Base-by-base conservation (phyloP, 2,113 vertebrate species). In the Meriones unguiculatus region DNA sequence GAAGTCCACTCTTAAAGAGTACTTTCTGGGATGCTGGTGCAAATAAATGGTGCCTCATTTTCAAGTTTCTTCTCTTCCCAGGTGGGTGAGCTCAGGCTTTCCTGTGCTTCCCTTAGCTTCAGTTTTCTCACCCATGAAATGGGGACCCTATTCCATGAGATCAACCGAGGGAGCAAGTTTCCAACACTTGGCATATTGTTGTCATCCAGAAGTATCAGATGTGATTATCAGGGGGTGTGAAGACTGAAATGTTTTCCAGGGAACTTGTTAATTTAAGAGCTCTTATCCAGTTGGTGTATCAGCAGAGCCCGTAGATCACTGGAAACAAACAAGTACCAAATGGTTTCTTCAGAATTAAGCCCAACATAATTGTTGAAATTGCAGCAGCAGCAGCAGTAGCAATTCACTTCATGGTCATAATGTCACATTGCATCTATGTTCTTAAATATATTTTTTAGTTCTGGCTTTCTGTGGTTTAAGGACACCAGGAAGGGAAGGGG, bases 371-470 rank as follows among this genome's bases (percentile, higher is more conserved):
- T 82, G 77, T 78, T 96, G 73, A 92, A 95, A 96, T 94, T 72
- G 67, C 6, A 5, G 67, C 52, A 81, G 18, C 8, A 82, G 67
- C 54, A 90, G 85, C 22, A 87, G 80, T 24, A 91, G 70, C 52
- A 91, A 86, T 90, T 95, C 82, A 84, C 35, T 96, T 92, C 67
- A 87, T 92, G 73, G 72, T 92, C 96, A n/a, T 86, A 94, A 96
- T 93, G 85, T 92, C 94, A 81, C 81, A 46, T 85, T 59, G 84
- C n/a, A 93, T 73, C 72, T 78, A 93, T 41, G 62, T 93, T 97
- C 92, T 95, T 94, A 96, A 96, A 82, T 95, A 30, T 32, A 30
- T 77, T 30, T 95, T 84, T 91, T 97, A 93, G 87, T 97, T 93
- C 50, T 91, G 93, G 81, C 59, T 96, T 95, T 96, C 96, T 97